Evolutionary conservation across 2,113 vertebrate species (phyloP), one percentile per base, ranked within the genome.

Genomic region (Eclectus roratus): DNA sequence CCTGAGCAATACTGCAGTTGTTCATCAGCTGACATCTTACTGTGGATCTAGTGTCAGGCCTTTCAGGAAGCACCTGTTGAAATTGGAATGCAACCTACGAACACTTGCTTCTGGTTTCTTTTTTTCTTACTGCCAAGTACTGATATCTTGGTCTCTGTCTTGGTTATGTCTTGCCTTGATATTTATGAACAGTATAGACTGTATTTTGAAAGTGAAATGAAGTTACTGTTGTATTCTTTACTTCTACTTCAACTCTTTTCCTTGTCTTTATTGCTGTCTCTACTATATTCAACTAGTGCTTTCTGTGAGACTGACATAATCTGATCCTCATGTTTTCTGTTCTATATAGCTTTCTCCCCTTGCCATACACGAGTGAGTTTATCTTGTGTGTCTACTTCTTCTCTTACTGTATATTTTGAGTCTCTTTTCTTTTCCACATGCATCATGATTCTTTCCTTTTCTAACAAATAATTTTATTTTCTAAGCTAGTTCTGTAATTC

Each of bases 61-160:
- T 97, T 94, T 95, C 86, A 95, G 88, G 95, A 96, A 94, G 95
- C 97, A 98, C 88, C 96, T 98, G 97, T 96, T 97, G 66, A 89
- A 82, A 33, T 49, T 87, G 93, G 82, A 97, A 91, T 72, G 81
- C 85, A 60, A 82, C 87, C 86, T 71, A 92, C 28, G 64, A 95
- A 91, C 97, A 97, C 87, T 93, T 98, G 95, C 87, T 97, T 88
- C 88, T 91, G 92, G 74, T 96, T 94, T 94, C 70, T 94, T 87
- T 87, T 85, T 85, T 73, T 53, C 60, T 88, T 66, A 37, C 37
- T 17, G 37, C 44, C 81, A 71, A 82, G 17, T 47, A 43, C 41
- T 69, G 71, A 41, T 82, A 73, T 69, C 52, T 61, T 87, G 21
- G 29, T 83, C 68, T 2, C 1, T 77, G 52, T 63, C 73, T 58